These are phyloP conservation scores for Siphamia tubifer DNA, from an alignment of 2,113 vertebrate genomes.

Conservation along the genomic window DNA sequence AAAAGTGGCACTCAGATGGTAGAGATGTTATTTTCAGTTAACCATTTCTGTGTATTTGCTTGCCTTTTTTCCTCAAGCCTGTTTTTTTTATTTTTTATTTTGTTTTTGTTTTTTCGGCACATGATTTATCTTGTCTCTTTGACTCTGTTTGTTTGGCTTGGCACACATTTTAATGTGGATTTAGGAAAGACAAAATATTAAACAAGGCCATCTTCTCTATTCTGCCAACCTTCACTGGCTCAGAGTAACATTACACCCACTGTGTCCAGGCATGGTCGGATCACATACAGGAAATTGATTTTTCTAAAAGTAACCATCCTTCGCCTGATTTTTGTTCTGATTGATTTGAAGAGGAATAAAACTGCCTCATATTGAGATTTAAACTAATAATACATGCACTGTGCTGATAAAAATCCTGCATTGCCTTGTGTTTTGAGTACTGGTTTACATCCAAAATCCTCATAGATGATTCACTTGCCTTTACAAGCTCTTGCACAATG, in stretches of 20 bases:
- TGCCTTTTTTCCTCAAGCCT: constrained; percentile 31
- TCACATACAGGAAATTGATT: constrained; percentile 62
- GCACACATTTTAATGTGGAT: constrained; percentile 1
- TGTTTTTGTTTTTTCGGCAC: neutral
- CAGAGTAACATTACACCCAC: constrained; percentile 53
- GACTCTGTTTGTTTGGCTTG: constrained; percentile 23
- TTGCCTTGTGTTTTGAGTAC: constrained; percentile 3
- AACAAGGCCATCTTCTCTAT: constrained; percentile 20
- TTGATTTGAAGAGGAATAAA: constrained; percentile 3
- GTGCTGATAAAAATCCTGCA: neutral
- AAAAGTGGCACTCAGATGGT: constrained; percentile 84
- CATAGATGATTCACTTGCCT: constrained; percentile 26
- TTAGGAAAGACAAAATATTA: constrained; percentile 37
- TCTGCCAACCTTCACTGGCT: constrained; percentile 40
- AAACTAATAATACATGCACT: neutral
- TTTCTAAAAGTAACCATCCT: constrained; percentile 32
- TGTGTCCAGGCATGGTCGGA: constrained; percentile 27
- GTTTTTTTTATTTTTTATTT: neutral
- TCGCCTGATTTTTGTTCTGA: constrained; percentile 14
- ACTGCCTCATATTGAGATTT: neutral
- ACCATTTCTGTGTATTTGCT: neutral
- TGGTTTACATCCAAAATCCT: neutral
- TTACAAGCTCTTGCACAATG: constrained; percentile 65
- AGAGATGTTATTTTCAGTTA: constrained; percentile 52
- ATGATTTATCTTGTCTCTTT: constrained; percentile 14